Base-by-base conservation (phyloP, 2,113 vertebrate species). In the Parotia lawesii region DNA sequence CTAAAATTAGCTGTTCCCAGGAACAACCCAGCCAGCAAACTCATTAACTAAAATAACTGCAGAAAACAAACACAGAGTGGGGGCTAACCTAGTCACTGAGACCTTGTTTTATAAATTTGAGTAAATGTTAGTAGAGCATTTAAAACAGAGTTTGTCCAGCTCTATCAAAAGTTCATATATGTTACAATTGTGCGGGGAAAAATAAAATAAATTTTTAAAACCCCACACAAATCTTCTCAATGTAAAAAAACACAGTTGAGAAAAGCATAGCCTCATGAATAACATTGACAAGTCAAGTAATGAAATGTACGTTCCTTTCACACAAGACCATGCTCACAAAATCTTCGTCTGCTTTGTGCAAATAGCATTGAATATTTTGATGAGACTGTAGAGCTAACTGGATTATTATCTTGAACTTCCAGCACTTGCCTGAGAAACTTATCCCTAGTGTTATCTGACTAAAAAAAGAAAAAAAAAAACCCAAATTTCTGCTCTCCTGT, bases 21-120 rank as follows among this genome's bases (percentile, higher is more conserved):
- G 60, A 95, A 85, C 81, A 91, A 51, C 70, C 74, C 81, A 96
- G 94, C 33, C 94, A 95, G 91, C 42, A 95, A 83, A 87, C 35
- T 69, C 95, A 95, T 95, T 95, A 95, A 85, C 87, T 80, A 95
- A 94, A 95, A 93, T 94, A 96, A 96, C 74, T 44, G 66, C 77
- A 85, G 74, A 89, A 96, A 94, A 89, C 84, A 96, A 94, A 94
- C 89, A 91, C n/a, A 57, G 81, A 70, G 35, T 79, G 42, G 38
- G 33, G 71, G 85, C 42, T 91, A 91, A 87, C 62, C 58, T 73
- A 79, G 74, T 56, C 42, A 60, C 23, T 72, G 38, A 91, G 50
- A 89, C 62, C 33, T 79, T 91, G 15, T 31, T 93, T 92, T n/a
- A 73, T 75, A 81, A 89, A 89, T 75, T 76, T 45, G 54, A 82